Conservation (phyloP, 2,797 vertebrate species). For the Phoxinus dragarum region DNA sequence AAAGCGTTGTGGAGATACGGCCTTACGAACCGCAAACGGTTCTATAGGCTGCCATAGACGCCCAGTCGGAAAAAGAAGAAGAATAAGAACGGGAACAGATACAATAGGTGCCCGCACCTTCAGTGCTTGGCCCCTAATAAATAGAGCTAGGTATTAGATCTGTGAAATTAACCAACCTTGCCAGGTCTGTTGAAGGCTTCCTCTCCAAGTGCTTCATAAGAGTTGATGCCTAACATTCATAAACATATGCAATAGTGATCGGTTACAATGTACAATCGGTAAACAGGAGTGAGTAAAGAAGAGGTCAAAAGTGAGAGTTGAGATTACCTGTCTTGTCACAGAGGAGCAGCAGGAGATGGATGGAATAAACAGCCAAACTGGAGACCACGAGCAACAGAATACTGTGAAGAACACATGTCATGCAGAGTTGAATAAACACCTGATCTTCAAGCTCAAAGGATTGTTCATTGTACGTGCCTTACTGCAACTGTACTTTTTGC, state of each 20-base stretch:
- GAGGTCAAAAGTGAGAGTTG: conserved; percentile 5
- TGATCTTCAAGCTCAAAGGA: background rate
- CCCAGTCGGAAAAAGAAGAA: too few relatives aligned
- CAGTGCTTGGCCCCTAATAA: too few relatives aligned
- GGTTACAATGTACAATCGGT: background rate
- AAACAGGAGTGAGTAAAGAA: conserved; percentile 22
- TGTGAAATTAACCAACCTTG: conserved; percentile 78
- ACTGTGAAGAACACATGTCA: conserved; percentile 71
- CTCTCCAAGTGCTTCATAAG: conserved; percentile 91
- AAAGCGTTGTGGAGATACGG: too few relatives aligned
- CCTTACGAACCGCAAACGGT: too few relatives aligned
- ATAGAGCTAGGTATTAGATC: background rate
- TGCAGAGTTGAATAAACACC: conserved; percentile 13
- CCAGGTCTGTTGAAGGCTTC: conserved; percentile 87
- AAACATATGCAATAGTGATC: conserved; percentile 38
- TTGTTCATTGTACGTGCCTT: background rate
- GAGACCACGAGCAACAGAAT: conserved; percentile 88
- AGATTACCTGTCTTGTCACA: conserved; percentile 92
- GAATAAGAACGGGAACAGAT: too few relatives aligned
- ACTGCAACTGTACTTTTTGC: background rate
- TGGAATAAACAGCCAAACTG: conserved; percentile 86
- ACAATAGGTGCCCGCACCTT: too few relatives aligned
- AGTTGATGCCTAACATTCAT: conserved; percentile 83
- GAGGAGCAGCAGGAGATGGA: conserved; percentile 91
- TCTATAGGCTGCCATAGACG: too few relatives aligned